Conservation (phyloP, 2,113 vertebrate species). For the Pantherophis guttatus region DNA sequence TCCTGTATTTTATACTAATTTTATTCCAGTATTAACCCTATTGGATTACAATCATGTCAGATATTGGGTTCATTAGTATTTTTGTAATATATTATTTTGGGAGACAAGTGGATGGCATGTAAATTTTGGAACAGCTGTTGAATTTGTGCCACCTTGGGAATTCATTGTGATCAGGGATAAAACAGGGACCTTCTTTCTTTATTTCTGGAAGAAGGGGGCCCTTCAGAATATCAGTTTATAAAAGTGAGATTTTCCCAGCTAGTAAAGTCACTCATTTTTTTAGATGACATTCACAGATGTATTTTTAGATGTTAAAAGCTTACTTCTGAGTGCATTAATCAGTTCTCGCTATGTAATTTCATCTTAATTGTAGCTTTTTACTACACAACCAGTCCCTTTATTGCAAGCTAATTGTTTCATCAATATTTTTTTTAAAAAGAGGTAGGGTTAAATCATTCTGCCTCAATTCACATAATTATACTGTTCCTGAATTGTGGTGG, state of each 20-base stretch:
- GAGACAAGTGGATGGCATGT: neutral
- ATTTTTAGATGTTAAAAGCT: constrained; percentile 10
- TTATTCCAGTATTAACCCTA: no score
- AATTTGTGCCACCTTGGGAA: neutral
- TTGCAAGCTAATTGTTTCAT: constrained; percentile 14
- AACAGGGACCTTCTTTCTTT: neutral
- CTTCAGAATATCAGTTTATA: neutral
- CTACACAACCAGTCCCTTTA: constrained; percentile 18
- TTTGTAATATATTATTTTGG: neutral
- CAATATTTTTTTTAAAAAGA: constrained; percentile 34
- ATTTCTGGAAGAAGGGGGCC: neutral
- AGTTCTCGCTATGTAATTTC: constrained; percentile 3
- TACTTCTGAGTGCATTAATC: constrained; percentile 26
- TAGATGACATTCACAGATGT: neutral
- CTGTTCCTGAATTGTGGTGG: constrained; percentile 33
- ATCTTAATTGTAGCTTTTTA: constrained; percentile 33
- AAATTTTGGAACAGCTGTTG: neutral
- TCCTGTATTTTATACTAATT: no score
- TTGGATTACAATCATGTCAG: neutral
- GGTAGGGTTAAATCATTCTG: neutral
- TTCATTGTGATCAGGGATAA: neutral
- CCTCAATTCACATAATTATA: constrained; percentile 13
- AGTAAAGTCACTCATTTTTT: constrained; percentile 2
- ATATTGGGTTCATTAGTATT: neutral
- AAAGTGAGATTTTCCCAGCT: neutral